Percentiles rank a stretch among this genome's conserved stretches.
phyloP scores from a whole-genome alignment of 2,113 vertebrate species.

The Centropus bengalensis region DNA sequence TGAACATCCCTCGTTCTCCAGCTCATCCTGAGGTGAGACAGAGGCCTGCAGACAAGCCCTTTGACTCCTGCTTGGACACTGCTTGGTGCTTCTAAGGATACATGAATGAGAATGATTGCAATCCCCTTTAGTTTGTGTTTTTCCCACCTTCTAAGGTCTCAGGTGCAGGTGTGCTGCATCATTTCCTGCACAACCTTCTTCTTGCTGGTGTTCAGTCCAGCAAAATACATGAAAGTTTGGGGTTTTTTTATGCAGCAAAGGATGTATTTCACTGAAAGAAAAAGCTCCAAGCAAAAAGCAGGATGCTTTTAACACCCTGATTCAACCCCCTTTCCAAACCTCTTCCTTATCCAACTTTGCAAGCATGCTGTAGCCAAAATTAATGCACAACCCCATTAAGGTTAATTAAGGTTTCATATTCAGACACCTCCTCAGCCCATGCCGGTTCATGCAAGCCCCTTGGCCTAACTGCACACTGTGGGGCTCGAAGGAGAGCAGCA shows the following conservation, averaged over 20 bases:
- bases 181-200: not conserved
- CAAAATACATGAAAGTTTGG: fast-evolving
- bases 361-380: not conserved
- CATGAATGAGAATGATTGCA: not conserved
- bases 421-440: not conserved
- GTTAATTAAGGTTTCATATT: not conserved
- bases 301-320: not conserved
- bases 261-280: not conserved
- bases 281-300: not conserved
- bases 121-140: not conserved
- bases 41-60: not conserved
- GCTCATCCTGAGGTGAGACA: not conserved
- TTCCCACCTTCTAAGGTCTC: not conserved
- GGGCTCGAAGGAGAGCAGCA: not conserved
- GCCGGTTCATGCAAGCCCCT: not conserved
- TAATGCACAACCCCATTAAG: not conserved
- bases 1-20: not conserved
- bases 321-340: not conserved
- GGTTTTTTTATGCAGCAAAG: not conserved
- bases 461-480: not conserved
- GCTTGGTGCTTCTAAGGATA: not conserved
- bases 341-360: not conserved
- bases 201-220: not conserved
- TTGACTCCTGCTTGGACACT: not conserved
- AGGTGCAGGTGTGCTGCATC: not conserved